These are phyloP conservation scores for Hepsetus odoe DNA, from an alignment of 2,113 vertebrate species.

Conservation along the genomic window DNA sequence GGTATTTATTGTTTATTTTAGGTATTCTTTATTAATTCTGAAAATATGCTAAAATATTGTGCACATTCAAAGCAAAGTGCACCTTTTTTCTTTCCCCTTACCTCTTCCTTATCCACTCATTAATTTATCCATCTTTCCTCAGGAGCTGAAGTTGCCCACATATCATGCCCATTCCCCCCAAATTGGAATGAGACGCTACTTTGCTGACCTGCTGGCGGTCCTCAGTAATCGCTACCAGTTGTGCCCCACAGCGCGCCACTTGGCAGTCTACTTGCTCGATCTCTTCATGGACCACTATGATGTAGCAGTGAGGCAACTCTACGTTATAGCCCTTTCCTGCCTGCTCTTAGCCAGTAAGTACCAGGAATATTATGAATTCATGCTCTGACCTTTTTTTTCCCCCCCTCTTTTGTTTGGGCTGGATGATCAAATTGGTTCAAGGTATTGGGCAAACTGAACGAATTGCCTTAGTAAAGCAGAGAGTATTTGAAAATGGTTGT, in stretches of 20 bases:
- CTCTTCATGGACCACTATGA: conserved; percentile 90
- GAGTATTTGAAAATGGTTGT: no score
- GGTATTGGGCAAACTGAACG: no score
- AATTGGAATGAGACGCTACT: conserved; percentile 87
- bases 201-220: conserved; percentile 83
- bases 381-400: not conserved
- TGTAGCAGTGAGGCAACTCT: conserved; percentile 83
- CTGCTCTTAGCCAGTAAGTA: conserved; percentile 90
- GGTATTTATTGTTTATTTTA: no score
- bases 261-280: conserved; percentile 89
- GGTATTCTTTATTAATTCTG: no score
- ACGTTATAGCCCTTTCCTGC: conserved; percentile 83
- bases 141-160: conserved; percentile 88
- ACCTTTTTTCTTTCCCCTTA: no score
- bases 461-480: no score
- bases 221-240: conserved; percentile 85
- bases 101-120: not conserved
- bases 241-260: conserved; percentile 84
- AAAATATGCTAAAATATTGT: no score
- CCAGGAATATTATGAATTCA: not conserved
- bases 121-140: not conserved
- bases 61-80: no score
- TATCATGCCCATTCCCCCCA: conserved; percentile 87
- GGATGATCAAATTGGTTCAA: no score
- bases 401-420: no score